These are phyloP conservation scores for Muscicapa striata DNA, from an alignment of 2,797 vertebrate species.

Conservation along the genomic window DNA sequence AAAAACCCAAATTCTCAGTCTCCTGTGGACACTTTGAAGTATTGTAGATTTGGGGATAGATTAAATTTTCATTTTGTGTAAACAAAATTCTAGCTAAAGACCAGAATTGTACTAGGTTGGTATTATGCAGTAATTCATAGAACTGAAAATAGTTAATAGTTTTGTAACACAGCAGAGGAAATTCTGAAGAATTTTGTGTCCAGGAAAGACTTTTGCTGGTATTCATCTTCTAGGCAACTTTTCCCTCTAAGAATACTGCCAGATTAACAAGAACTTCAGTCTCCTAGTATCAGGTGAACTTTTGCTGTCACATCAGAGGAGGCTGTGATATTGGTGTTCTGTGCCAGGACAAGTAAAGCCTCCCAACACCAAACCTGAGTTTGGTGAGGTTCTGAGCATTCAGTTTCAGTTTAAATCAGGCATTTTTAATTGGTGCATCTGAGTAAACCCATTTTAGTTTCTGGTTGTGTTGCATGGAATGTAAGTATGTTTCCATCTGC, in stretches of 20 bases:
- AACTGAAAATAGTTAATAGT: neutral
- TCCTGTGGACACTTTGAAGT: neutral
- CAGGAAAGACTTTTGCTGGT: neutral
- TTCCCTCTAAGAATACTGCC: neutral
- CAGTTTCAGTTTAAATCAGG: neutral
- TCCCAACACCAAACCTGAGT: neutral
- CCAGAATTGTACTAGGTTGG: neutral
- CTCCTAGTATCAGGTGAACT: neutral
- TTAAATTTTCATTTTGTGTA: neutral
- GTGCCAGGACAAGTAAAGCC: neutral
- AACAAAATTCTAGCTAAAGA: neutral
- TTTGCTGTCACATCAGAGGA: neutral
- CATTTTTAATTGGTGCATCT: neutral
- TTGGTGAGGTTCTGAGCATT: neutral
- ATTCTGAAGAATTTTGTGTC: neutral
- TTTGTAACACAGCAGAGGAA: neutral
- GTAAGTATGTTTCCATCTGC: neutral
- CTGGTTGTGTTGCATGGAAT: neutral
- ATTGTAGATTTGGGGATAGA: neutral
- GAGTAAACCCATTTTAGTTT: neutral
- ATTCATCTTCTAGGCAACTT: neutral
- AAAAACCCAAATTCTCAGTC: accelerated
- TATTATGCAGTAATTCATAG: neutral
- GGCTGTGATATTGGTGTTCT: neutral
- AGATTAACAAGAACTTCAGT: neutral